A percentile compares a stretch with the other conserved stretches of the same genome.
Conservation (phyloP, 2,888 invertebrate genomes). For the Arge pagana region DNA sequence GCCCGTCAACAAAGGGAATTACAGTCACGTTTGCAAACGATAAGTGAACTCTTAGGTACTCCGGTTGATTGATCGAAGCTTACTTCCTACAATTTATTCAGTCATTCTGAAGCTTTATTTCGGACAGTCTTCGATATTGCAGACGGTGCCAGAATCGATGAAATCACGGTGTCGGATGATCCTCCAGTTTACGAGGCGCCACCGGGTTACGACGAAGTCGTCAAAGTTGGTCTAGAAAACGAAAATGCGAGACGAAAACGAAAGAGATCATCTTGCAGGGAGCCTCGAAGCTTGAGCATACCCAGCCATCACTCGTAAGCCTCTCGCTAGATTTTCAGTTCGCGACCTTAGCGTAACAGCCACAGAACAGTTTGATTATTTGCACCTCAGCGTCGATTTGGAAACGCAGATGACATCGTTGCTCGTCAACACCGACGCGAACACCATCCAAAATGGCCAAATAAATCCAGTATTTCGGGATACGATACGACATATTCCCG, state of each 20-base stretch:
- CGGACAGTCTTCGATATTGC: constrained; percentile 49
- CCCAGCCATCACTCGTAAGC: constrained; percentile 46
- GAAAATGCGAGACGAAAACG: constrained; percentile 48
- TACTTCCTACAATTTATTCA: constrained; percentile 9
- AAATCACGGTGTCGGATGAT: constrained; percentile 63
- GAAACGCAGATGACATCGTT: constrained; percentile 17
- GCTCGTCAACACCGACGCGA: constrained; percentile 25
- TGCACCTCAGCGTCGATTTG: not conserved
- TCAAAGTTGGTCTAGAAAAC: constrained; percentile 62
- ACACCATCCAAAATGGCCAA: constrained; percentile 34
- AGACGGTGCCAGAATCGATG: constrained; percentile 60
- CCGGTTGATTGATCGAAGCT: not conserved
- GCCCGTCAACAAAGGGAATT: constrained; percentile 67
- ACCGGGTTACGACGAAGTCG: constrained; percentile 73
- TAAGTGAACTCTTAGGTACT: constrained; percentile 69
- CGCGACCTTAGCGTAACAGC: not conserved
- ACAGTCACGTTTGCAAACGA: constrained; percentile 70
- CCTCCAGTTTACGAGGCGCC: constrained; percentile 74
- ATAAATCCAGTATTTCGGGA: constrained; percentile 25
- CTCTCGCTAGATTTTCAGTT: not conserved
- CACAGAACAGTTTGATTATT: not conserved
- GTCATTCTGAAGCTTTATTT: constrained; percentile 34
- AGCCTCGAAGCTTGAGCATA: constrained; percentile 38
- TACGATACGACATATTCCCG: constrained; percentile 33
- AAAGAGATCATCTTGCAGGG: constrained; percentile 31